These are phyloP conservation scores for Heterodera schachtii DNA, from an alignment of 1,140 invertebrate species.

Conservation along the genomic window DNA sequence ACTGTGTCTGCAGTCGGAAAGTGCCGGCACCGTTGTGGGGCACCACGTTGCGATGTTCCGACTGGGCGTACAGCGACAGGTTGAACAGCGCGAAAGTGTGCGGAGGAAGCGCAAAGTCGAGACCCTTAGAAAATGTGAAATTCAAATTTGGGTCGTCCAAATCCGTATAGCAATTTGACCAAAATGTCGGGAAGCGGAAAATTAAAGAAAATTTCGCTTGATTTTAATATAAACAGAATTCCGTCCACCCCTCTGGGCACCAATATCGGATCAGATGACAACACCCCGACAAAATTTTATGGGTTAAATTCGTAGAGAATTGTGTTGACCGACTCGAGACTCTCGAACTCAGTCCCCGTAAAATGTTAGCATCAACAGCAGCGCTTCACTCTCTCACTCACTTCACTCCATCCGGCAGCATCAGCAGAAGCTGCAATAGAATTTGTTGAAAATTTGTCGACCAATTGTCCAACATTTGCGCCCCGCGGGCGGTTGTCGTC, in stretches of 20 bases:
- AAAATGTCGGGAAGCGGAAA: too few species aligned
- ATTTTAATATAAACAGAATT: too few species aligned
- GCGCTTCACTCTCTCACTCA: background rate
- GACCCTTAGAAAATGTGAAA: slow-evolving; percentile 22
- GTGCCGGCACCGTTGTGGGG: background rate
- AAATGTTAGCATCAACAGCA: too few species aligned
- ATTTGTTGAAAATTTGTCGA: background rate
- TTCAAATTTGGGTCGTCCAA: too few species aligned
- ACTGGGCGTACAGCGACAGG: slow-evolving; percentile 16
- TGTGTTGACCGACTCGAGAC: too few species aligned
- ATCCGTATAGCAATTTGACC: too few species aligned
- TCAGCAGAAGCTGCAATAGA: background rate
- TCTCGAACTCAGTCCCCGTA: too few species aligned
- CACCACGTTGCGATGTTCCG: background rate
- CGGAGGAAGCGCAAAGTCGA: slow-evolving; percentile 41
- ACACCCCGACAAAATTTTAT: too few species aligned
- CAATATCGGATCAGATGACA: too few species aligned
- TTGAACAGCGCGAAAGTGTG: slow-evolving; percentile 49
- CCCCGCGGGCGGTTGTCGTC: background rate
- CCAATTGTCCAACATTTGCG: background rate
- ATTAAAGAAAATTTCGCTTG: too few species aligned
- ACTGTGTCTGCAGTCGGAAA: slow-evolving; percentile 40
- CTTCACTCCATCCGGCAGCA: background rate
- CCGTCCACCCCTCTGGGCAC: too few species aligned
- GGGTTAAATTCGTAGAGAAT: background rate